phyloP scores from a whole-genome alignment of 37 sponge, comb jelly and placozoan species.

The Eunapius fragilis region DNA sequence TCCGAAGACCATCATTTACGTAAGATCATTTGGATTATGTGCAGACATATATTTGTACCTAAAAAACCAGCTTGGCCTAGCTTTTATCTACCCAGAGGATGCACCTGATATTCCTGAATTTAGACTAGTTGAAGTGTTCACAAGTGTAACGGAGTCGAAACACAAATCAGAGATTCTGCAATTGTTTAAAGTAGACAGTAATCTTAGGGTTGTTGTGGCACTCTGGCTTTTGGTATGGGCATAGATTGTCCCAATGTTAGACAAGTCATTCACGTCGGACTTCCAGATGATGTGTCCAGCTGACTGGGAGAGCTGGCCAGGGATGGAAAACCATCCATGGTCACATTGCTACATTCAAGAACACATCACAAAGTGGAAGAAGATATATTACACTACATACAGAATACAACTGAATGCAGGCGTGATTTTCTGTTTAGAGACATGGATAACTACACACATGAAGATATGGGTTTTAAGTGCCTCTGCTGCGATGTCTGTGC shows the following conservation, averaged over 20 bases:
- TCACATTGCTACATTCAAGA: slow-evolving; percentile 2
- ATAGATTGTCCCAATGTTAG: slow-evolving; percentile 21
- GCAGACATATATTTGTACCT: slow-evolving; percentile 23
- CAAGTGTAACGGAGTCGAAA: slow-evolving; percentile 20
- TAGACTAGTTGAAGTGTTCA: slow-evolving; percentile 37
- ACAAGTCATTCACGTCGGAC: slow-evolving; percentile 11
- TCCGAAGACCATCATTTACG: slow-evolving; percentile 20
- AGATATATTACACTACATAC: slow-evolving; percentile 6
- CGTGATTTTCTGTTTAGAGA: slow-evolving; percentile 13
- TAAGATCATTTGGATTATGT: slow-evolving; percentile 15
- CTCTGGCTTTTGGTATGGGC: no score
- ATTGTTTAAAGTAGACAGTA: slow-evolving; percentile 22
- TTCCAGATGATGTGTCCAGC: slow-evolving; percentile 9
- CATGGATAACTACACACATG: neutral
- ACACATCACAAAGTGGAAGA: slow-evolving; percentile 7
- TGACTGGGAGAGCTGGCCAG: slow-evolving; percentile 8
- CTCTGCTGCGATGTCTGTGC: slow-evolving; percentile 46
- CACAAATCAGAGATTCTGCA: slow-evolving; percentile 19
- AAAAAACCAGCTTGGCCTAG: neutral
- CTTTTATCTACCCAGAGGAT: slow-evolving; percentile 20
- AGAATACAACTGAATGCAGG: slow-evolving; percentile 13
- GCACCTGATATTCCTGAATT: slow-evolving; percentile 30
- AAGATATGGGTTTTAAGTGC: neutral
- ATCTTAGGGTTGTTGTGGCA: slow-evolving; percentile 22
- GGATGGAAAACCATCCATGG: neutral